These are phyloP conservation scores for Galeopterus variegatus DNA, from an alignment of 2,113 vertebrate species.

Conservation along the genomic window DNA sequence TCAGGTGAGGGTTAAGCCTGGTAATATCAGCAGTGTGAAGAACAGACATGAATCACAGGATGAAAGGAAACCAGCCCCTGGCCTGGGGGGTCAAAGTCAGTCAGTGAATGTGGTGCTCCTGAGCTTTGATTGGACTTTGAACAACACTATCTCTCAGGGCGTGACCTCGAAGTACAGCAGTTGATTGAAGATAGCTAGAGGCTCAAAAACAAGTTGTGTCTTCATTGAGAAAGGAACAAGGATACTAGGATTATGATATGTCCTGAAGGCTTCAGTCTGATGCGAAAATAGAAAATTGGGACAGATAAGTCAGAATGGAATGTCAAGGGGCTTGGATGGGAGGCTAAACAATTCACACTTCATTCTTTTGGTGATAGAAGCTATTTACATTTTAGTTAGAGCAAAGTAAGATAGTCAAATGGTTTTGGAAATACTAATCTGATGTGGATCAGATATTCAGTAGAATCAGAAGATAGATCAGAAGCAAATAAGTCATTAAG, in stretches of 20 bases:
- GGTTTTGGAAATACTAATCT: constrained; percentile 17
- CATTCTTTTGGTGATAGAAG: background rate
- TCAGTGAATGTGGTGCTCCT: background rate
- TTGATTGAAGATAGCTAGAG: background rate
- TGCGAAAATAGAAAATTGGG: background rate
- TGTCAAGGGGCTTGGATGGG: background rate
- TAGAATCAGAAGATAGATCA: background rate
- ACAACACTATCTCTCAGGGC: background rate
- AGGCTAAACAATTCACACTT: background rate
- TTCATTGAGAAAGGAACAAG: constrained; percentile 9
- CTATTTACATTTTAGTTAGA: background rate
- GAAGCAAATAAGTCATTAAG: background rate
- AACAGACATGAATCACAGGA: background rate
- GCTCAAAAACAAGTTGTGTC: background rate
- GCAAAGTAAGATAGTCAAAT: background rate
- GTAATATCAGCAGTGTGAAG: background rate
- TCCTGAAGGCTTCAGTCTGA: background rate
- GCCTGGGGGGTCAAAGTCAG: background rate
- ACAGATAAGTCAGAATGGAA: background rate
- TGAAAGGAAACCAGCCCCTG: background rate
- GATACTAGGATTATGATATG: background rate
- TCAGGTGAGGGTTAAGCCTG: background rate
- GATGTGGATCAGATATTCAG: background rate
- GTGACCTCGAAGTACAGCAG: background rate
- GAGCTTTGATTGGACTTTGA: background rate